These are phyloP conservation scores for Cydia pomonella DNA, from an alignment of 1,140 invertebrate species.

Conservation along the genomic window DNA sequence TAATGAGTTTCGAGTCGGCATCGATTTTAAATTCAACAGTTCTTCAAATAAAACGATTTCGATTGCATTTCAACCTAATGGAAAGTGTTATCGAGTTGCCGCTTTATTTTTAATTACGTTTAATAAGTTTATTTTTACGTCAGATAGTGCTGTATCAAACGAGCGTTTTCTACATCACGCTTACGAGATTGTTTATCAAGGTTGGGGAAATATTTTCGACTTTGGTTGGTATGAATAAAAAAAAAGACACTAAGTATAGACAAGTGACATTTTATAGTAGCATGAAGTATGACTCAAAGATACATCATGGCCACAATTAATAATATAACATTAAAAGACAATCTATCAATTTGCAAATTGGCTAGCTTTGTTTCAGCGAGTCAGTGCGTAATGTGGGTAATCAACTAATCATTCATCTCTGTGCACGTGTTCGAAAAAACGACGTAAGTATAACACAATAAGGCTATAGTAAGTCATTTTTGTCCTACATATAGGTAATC, in stretches of 20 bases:
- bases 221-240: too few species aligned
- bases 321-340: neutral
- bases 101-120: too few species aligned
- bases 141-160: too few species aligned
- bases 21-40: neutral
- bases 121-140: too few species aligned
- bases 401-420: neutral
- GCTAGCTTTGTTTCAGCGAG: neutral
- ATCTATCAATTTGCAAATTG: constrained; percentile 19
- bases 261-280: neutral
- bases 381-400: constrained; percentile 10
- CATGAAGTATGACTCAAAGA: neutral
- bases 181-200: too few species aligned
- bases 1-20: neutral
- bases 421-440: neutral
- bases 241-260: too few species aligned
- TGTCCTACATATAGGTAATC: neutral
- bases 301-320: neutral
- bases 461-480: neutral
- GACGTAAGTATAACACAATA: neutral
- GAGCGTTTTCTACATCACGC: too few species aligned
- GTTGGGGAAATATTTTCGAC: too few species aligned
- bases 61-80: neutral
- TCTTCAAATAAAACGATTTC: neutral
- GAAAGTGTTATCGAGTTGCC: too few species aligned